phyloP scores from a whole-genome alignment of 2,888 invertebrate genomes.

The Labia minor region DNA sequence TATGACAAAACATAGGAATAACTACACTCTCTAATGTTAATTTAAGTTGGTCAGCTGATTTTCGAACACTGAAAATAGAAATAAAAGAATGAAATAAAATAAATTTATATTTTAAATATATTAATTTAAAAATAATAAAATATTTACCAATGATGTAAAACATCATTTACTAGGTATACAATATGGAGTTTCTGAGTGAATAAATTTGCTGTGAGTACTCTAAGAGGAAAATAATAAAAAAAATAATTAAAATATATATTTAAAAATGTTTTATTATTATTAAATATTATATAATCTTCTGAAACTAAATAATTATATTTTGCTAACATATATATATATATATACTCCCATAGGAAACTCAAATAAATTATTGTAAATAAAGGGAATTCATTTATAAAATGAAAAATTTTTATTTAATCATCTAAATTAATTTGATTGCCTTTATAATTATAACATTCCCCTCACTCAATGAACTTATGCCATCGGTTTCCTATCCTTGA shows the following conservation, averaged over 20 bases:
- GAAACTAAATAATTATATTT: too few relatives aligned
- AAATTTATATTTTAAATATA: slow-evolving; percentile 21
- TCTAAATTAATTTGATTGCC: too few relatives aligned
- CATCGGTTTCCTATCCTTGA: too few relatives aligned
- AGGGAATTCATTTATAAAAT: too few relatives aligned
- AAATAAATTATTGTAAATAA: too few relatives aligned
- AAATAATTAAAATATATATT: background rate
- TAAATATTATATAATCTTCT: too few relatives aligned
- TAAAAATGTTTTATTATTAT: too few relatives aligned
- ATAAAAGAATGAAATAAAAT: slow-evolving; percentile 14
- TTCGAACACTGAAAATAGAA: slow-evolving; percentile 68
- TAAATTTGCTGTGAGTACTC: slow-evolving; percentile 40
- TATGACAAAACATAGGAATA: slow-evolving; percentile 93
- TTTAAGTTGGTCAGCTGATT: slow-evolving; percentile 87
- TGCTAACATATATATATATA: too few relatives aligned
- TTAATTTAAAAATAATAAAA: slow-evolving; percentile 21
- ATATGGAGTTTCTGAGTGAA: slow-evolving; percentile 93
- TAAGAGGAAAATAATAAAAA: slow-evolving; percentile 27
- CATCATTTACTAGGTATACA: slow-evolving; percentile 97
- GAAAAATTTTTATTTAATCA: too few relatives aligned
- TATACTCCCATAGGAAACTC: too few relatives aligned
- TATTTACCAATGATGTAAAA: slow-evolving; percentile 91
- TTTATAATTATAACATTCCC: too few relatives aligned
- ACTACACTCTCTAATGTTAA: slow-evolving; percentile 89
- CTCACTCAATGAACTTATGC: too few relatives aligned